Percentiles rank a stretch among this genome's conserved stretches.
phyloP scores from a whole-genome alignment of 2,888 invertebrate species.

The Laspeyria flexula region DNA sequence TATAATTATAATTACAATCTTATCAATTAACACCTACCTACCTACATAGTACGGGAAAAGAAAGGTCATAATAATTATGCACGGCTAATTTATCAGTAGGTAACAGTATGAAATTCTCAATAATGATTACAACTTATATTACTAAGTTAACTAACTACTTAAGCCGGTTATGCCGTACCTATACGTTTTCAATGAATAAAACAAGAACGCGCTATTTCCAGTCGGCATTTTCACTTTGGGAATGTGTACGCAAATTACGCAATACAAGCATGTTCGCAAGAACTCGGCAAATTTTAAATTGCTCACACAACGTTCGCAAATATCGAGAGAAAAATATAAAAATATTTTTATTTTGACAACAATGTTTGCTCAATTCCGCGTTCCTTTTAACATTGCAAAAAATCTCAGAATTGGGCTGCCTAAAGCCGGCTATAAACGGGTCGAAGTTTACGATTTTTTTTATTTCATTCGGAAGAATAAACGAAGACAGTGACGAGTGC shows the following conservation, averaged over 20 bases:
- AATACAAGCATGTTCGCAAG: neutral
- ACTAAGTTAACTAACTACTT: neutral
- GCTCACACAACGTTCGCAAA: slow-evolving; percentile 10
- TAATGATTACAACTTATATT: neutral
- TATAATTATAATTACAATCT: too few species aligned
- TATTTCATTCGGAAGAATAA: slow-evolving; percentile 31
- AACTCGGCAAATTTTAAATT: slow-evolving; percentile 11
- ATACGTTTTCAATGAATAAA: neutral
- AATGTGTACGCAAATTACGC: neutral
- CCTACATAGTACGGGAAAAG: neutral
- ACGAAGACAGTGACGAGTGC: slow-evolving; percentile 16
- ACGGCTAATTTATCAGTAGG: too few species aligned
- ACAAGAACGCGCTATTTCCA: neutral
- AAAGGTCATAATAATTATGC: too few species aligned
- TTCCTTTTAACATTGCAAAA: slow-evolving; percentile 29
- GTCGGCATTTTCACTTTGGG: neutral
- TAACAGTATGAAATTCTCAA: neutral
- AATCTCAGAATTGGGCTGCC: slow-evolving; percentile 24
- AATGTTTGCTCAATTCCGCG: slow-evolving; percentile 20
- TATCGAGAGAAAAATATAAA: slow-evolving; percentile 6
- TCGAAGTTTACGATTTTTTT: slow-evolving; percentile 34
- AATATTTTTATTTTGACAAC: slow-evolving; percentile 18
- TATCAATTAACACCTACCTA: neutral
- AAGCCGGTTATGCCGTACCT: neutral
- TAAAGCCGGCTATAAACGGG: slow-evolving; percentile 36